Evolutionary conservation across 2,888 invertebrate species (phyloP), one percentile per base, ranked within the genome.

Genomic region (Eupelmus urozonus): DNA sequence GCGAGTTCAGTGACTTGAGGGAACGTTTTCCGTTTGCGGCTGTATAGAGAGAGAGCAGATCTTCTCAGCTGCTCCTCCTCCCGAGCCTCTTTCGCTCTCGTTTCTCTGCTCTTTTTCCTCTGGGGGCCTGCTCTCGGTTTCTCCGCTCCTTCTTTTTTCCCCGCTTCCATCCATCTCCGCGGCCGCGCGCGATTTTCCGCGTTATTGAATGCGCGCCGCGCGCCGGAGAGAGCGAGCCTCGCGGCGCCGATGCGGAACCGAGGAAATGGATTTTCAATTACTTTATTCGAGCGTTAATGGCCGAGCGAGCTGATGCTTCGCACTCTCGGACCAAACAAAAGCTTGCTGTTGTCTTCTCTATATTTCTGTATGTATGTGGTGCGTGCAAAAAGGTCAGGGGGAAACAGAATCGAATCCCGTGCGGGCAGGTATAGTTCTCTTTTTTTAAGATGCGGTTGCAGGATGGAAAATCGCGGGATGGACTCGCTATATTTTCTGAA

Each of bases 211-310:
- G 69, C 40, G 23, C 34, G 13, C 18, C 13, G 27, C 13, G 11
- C 57, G 2, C 25, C 16, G 27, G 51, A 60, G 34, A 9, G 40
- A 16, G 34, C 11, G n/a, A 23, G 72, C 9, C 34, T 34, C 9
- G 9, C 9, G 9, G 34, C 5, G 9, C 3, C 34, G 34, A 34
- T 34, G 34, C 42, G 65, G 70, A 81, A 76, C 67, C 67, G 78
- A 59, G 72, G 78, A 81, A 82, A 80, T 81, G 76, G 72, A 78
- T 79, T 80, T 81, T 80, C 81, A 79, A 81, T 78, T 63, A 74
- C 65, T 53, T 71, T 60, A 80, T 76, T 67, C 79, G 65, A 73
- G 76, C 62, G 76, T 69, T 62, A 60, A 59, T 67, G 60, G 16
- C 25, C 23, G 9, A 27, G n/a, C 60, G 60, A 1, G 40, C 40